Percentiles rank a stretch among this genome's conserved stretches.
phyloP scores from a whole-genome alignment of 2,113 vertebrate genomes.

The Pleuronectes platessa region DNA sequence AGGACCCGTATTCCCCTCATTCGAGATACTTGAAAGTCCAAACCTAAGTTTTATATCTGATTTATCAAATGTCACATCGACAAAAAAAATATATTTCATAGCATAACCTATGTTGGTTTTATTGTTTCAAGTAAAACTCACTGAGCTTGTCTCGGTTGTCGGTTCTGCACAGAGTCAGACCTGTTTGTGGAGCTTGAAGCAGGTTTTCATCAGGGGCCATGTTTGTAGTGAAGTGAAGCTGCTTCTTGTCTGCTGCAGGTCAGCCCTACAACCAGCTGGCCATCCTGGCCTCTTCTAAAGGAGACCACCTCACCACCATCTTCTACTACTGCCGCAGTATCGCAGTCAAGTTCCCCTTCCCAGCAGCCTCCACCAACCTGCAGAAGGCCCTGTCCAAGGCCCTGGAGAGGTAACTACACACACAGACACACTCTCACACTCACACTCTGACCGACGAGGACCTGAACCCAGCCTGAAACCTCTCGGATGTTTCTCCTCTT shows the following conservation, averaged over 20 bases:
- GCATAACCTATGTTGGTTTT: no score
- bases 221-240: slow-evolving; percentile 16
- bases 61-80: no score
- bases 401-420: slow-evolving; percentile 89
- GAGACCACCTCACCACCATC: slow-evolving; percentile 99
- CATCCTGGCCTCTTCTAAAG: slow-evolving; percentile 98
- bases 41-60: no score
- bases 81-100: no score
- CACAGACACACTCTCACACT: not conserved
- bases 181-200: no score
- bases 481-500: not conserved
- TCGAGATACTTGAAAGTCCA: no score
- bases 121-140: no score
- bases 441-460: not conserved
- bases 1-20: no score
- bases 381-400: slow-evolving; percentile 99
- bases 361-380: slow-evolving; percentile 98
- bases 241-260: slow-evolving; percentile 80
- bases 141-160: no score
- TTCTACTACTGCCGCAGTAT: slow-evolving; percentile 99
- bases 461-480: not conserved
- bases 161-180: no score
- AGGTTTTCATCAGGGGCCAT: not conserved
- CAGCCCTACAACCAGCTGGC: slow-evolving; percentile 99
- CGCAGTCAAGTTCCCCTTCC: slow-evolving; percentile 99